Conservation (phyloP, 1,140 invertebrate species). For the Pseudachorutes palmiensis region DNA sequence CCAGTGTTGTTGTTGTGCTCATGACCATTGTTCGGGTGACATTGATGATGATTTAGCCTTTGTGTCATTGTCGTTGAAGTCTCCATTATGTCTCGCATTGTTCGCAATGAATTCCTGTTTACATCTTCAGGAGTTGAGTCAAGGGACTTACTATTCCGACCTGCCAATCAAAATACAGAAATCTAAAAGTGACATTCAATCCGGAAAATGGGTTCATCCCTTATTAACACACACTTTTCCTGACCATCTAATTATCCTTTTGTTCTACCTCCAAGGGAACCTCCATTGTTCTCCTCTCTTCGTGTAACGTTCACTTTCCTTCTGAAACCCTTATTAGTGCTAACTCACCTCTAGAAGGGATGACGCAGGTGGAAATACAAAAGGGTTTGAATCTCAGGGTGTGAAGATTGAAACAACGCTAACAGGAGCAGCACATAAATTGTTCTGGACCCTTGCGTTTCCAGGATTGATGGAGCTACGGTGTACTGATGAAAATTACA, state of each 20-base stretch:
- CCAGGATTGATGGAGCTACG: too few relatives aligned
- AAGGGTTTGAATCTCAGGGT: too few relatives aligned
- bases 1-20: neutral
- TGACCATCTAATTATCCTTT: neutral
- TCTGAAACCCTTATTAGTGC: too few relatives aligned
- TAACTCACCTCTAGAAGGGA: too few relatives aligned
- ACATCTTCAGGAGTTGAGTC: constrained; percentile 17
- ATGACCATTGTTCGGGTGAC: neutral
- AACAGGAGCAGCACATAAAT: too few relatives aligned
- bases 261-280: neutral
- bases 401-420: too few relatives aligned
- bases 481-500: too few relatives aligned
- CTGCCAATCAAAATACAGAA: constrained; percentile 28
- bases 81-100: too few relatives aligned
- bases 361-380: too few relatives aligned
- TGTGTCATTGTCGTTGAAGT: too few relatives aligned
- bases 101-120: constrained; percentile 34
- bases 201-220: neutral
- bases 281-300: neutral
- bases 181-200: neutral
- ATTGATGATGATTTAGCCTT: constrained; percentile 15
- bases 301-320: too few relatives aligned
- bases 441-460: too few relatives aligned
- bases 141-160: constrained; percentile 6
- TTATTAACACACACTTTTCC: neutral